A percentile compares a stretch with the other conserved stretches of the same genome.
Evolutionary conservation across 2,113 vertebrate genomes (phyloP).

Genomic region (Sylvietta virens): DNA sequence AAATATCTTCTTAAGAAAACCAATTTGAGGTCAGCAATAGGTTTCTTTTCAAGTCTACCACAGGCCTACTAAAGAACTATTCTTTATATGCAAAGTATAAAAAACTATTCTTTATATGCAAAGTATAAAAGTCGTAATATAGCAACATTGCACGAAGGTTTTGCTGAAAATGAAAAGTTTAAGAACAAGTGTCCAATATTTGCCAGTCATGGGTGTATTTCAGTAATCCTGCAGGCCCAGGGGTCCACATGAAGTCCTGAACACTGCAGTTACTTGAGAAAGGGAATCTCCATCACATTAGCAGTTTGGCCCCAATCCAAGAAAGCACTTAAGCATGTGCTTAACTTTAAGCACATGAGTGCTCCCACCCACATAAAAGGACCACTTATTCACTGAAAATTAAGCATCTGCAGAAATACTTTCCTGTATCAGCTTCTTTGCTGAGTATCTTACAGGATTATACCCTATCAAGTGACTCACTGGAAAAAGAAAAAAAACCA

Average conservation of each 20-base stretch:
- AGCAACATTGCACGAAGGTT: not conserved
- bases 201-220: not conserved
- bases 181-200: not conserved
- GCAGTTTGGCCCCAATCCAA: conserved; percentile 32
- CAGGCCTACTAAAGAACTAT: not conserved
- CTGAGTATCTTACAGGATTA: conserved; percentile 30
- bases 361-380: conserved; percentile 57
- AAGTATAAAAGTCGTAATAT: not conserved
- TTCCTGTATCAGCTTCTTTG: conserved; percentile 31
- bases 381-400: conserved; percentile 48
- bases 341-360: conserved; percentile 63
- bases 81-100: not conserved
- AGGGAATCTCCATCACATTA: conserved; percentile 1
- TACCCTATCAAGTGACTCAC: conserved; percentile 12
- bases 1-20: not conserved
- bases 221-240: not conserved
- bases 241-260: not conserved
- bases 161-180: not conserved
- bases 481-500: not conserved
- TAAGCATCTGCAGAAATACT: conserved; percentile 55
- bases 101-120: not conserved
- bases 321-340: conserved; percentile 60
- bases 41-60: not conserved
- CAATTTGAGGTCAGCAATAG: not conserved
- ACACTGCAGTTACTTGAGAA: conserved; percentile 36